Conservation (phyloP, 53 echinoderm and acorn worm species). For the Patiria pectinifera region DNA sequence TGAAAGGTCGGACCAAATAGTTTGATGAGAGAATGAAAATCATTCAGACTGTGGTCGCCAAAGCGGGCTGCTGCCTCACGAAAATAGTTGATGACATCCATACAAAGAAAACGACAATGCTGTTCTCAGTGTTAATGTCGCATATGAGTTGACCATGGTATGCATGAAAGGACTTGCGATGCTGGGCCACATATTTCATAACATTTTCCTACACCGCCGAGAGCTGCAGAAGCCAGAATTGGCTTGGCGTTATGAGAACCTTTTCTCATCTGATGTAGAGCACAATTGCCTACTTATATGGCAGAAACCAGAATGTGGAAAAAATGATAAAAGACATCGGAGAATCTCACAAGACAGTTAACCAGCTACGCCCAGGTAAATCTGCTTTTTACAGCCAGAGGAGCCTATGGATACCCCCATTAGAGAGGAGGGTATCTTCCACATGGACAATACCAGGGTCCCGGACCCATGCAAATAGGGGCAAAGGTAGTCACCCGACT, state of each 20-base stretch:
- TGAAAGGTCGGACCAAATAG: constrained; percentile 2
- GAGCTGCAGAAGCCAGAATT: constrained; percentile 18
- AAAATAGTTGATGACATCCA: too few relatives aligned
- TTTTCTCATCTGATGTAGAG: constrained; percentile 15
- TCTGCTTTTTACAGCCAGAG: neutral
- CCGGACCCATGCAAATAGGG: neutral
- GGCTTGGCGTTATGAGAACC: neutral
- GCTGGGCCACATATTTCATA: constrained; percentile 29
- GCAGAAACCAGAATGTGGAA: neutral
- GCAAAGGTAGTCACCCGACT: neutral
- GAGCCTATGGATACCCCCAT: neutral
- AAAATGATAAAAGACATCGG: constrained; percentile 23
- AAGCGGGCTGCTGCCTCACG: constrained; percentile 1
- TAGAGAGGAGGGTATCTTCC: neutral
- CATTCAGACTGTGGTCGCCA: constrained; percentile 14
- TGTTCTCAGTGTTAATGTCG: neutral
- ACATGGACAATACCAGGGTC: neutral
- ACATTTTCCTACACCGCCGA: neutral
- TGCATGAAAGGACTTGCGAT: neutral
- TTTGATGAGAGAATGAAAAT: constrained; percentile 15
- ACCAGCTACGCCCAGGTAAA: neutral
- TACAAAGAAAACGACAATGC: too few relatives aligned
- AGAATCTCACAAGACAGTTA: neutral
- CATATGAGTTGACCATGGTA: neutral
- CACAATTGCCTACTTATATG: constrained; percentile 18